Percentiles rank a stretch among this genome's conserved stretches.
These are phyloP conservation scores for Aplodontia rufa DNA, from an alignment of 2,113 vertebrate species.

Conservation along the genomic window DNA sequence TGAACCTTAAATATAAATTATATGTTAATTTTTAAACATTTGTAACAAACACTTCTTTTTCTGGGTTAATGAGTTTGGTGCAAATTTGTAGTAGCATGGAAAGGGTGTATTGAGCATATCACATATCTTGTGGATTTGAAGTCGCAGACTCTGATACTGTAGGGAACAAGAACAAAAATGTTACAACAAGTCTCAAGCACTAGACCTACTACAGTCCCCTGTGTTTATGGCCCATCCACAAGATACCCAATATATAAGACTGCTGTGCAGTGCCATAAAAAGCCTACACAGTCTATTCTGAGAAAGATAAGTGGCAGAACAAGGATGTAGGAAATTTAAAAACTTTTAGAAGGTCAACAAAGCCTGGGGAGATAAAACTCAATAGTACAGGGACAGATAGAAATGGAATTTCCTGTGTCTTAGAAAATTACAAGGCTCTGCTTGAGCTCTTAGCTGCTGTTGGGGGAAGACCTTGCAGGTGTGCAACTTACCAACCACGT, in stretches of 20 bases:
- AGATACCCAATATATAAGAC: slow-evolving; percentile 49
- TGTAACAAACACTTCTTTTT: slow-evolving; percentile 59
- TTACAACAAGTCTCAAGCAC: slow-evolving; percentile 9
- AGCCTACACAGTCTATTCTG: slow-evolving; percentile 54
- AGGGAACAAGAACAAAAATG: slow-evolving; percentile 41
- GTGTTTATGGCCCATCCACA: slow-evolving; percentile 63
- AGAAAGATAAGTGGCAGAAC: slow-evolving; percentile 71
- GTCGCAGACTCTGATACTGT: slow-evolving; percentile 13
- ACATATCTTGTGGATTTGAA: slow-evolving; percentile 44
- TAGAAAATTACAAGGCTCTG: slow-evolving; percentile 54
- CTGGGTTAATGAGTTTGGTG: slow-evolving; percentile 45
- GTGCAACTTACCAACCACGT: fast-evolving
- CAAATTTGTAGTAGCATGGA: background rate
- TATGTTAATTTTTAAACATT: background rate
- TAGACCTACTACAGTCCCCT: slow-evolving; percentile 32
- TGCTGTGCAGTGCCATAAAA: slow-evolving; percentile 63
- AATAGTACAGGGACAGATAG: slow-evolving; percentile 54
- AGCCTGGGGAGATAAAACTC: slow-evolving; percentile 73
- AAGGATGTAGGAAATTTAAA: slow-evolving; percentile 67
- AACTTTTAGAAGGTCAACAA: slow-evolving; percentile 71
- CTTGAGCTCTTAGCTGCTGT: slow-evolving; percentile 46
- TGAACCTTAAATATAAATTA: background rate
- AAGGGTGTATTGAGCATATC: background rate
- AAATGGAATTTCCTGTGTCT: slow-evolving; percentile 58
- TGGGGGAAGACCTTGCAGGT: background rate